These are phyloP conservation scores for Trisateles emortualis DNA, from an alignment of 2,888 invertebrate species.

Conservation along the genomic window DNA sequence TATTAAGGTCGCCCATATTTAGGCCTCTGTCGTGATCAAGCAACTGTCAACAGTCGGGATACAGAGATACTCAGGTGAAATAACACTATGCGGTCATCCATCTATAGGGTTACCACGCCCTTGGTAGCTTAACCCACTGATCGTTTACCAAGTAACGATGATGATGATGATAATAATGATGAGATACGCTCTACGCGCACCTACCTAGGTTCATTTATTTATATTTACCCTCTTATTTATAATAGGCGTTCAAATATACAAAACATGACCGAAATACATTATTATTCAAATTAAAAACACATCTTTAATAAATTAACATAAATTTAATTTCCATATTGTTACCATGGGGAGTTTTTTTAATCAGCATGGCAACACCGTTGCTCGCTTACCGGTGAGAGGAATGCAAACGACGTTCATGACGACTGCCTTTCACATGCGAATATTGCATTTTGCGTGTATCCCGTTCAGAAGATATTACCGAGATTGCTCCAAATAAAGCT, in stretches of 20 bases:
- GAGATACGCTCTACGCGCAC: too few species aligned
- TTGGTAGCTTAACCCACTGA: too few species aligned
- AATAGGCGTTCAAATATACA: background rate
- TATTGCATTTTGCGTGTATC: constrained; percentile 49
- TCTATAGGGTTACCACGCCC: too few species aligned
- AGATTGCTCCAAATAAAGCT: constrained; percentile 1
- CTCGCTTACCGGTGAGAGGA: constrained; percentile 66
- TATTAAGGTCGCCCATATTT: too few species aligned
- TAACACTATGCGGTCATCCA: too few species aligned
- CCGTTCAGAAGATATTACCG: constrained; percentile 37
- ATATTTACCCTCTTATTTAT: too few species aligned
- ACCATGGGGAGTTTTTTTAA: constrained; percentile 3
- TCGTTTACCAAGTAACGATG: too few species aligned
- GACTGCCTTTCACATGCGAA: constrained; percentile 67
- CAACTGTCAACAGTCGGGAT: too few species aligned
- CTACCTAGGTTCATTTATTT: too few species aligned
- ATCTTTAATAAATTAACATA: background rate
- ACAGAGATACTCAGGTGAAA: too few species aligned
- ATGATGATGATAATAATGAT: too few species aligned
- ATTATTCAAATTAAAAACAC: background rate
- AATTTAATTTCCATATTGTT: background rate
- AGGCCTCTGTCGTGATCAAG: too few species aligned
- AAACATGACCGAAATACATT: background rate
- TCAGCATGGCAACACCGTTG: constrained; percentile 23
- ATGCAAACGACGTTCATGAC: constrained; percentile 65